Percentiles rank a stretch among this genome's conserved stretches.
Conservation (phyloP, 64 coral and sea anemone species). For the Platygyra sinensis region DNA sequence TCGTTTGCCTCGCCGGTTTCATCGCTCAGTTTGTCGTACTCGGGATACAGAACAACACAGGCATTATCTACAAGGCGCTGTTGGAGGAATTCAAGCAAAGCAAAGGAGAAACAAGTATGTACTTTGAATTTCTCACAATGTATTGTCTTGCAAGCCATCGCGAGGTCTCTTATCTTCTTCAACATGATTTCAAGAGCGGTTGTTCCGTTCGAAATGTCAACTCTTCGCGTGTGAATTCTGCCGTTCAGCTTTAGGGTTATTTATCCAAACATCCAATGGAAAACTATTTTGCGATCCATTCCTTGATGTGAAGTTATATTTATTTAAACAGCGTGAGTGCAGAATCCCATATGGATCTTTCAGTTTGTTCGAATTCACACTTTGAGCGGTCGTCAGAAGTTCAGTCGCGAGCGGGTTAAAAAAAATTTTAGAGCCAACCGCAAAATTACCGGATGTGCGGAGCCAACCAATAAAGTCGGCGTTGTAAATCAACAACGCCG, state of each 20-base stretch:
- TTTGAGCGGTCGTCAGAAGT: not conserved
- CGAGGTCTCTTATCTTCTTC: not conserved
- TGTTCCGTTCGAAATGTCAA: not conserved
- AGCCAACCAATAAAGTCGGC: not conserved
- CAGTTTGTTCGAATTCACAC: not conserved
- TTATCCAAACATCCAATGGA: not conserved
- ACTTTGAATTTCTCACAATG: not conserved
- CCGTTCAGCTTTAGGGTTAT: not conserved
- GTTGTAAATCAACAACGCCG: conserved; percentile 5
- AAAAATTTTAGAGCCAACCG: conserved; percentile 12
- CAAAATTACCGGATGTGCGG: conserved; percentile 4
- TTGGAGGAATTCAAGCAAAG: conserved; percentile 62
- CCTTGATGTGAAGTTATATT: not conserved
- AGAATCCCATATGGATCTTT: not conserved
- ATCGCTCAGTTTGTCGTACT: conserved; percentile 70
- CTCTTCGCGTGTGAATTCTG: not conserved
- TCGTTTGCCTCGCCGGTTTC: conserved; percentile 75
- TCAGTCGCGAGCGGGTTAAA: not conserved
- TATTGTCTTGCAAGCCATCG: not conserved
- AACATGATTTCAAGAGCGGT: not conserved
- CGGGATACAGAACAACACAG: conserved; percentile 82
- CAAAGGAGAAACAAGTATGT: conserved; percentile 79
- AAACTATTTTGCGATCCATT: not conserved
- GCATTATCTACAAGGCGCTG: conserved; percentile 68
- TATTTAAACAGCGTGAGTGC: not conserved